Percentiles rank a stretch among this genome's conserved stretches.
phyloP scores from a whole-genome alignment of 2,113 vertebrate species.

The Sylvilagus bachmani region DNA sequence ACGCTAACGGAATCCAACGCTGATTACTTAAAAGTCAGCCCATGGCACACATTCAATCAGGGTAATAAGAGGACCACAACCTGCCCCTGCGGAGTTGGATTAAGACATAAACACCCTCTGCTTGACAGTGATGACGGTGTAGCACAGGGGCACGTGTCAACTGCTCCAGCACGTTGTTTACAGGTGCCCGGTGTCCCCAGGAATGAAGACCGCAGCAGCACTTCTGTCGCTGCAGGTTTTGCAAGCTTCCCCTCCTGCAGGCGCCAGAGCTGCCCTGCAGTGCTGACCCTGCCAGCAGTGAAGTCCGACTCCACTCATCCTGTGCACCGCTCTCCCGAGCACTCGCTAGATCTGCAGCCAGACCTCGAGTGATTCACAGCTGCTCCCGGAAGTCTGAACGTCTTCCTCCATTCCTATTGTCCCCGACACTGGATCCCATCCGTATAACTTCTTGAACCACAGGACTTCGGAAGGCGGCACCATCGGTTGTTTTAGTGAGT shows the following conservation, averaged over 20 bases:
- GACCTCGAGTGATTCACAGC: slow-evolving; percentile 89
- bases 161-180: slow-evolving; percentile 90
- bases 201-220: slow-evolving; percentile 93
- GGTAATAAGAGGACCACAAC: slow-evolving; percentile 64
- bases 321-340: slow-evolving; percentile 80
- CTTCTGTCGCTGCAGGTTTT: slow-evolving; percentile 97
- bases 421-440: slow-evolving; percentile 91
- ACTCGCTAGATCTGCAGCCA: slow-evolving; percentile 90
- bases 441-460: slow-evolving; percentile 89
- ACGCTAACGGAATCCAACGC: slow-evolving; percentile 74
- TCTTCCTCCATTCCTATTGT: slow-evolving; percentile 92
- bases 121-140: slow-evolving; percentile 87
- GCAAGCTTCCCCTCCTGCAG: slow-evolving; percentile 96
- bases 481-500: slow-evolving; percentile 49
- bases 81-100: slow-evolving; percentile 39
- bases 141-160: slow-evolving; percentile 96
- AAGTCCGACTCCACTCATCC: slow-evolving; percentile 83
- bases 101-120: slow-evolving; percentile 91
- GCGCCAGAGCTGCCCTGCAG: slow-evolving; percentile 92
- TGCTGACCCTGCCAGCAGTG: slow-evolving; percentile 89
- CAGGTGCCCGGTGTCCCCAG: slow-evolving; percentile 96
- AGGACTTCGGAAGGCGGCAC: slow-evolving; percentile 85
- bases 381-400: slow-evolving; percentile 86
- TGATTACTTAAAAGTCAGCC: slow-evolving; percentile 82
- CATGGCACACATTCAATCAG: slow-evolving; percentile 74